Percentiles rank a stretch among this genome's conserved stretches.
Evolutionary conservation across 1,140 invertebrate species (phyloP).

Genomic region (Tyrophagus putrescentiae): DNA sequence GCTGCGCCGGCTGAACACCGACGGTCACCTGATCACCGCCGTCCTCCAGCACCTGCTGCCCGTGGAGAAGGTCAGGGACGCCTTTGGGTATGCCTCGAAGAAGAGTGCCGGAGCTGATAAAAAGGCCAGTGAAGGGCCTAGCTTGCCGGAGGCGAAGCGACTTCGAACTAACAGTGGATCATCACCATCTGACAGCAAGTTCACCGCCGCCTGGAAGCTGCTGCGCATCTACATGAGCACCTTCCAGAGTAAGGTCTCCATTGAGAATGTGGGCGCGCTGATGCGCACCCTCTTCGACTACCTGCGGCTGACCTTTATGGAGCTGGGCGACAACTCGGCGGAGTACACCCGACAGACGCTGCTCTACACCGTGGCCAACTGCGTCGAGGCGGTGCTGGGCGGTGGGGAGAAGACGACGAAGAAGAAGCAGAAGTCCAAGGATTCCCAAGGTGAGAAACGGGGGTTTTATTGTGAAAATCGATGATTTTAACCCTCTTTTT

Average conservation of each 20-base stretch:
- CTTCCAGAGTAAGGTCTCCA: slow-evolving; percentile 62
- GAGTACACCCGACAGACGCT: slow-evolving; percentile 79
- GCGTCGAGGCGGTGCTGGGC: slow-evolving; percentile 43
- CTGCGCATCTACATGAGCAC: slow-evolving; percentile 64
- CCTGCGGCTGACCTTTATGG: slow-evolving; percentile 50
- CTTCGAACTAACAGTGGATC: no score
- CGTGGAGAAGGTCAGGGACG: neutral
- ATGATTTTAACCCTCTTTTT: no score
- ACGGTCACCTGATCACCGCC: neutral
- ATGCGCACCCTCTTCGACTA: slow-evolving; percentile 60
- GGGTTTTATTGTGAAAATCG: no score
- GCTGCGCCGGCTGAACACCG: neutral
- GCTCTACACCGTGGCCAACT: slow-evolving; percentile 56
- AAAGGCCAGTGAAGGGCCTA: no score
- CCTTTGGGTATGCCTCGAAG: neutral
- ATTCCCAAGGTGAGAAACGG: no score
- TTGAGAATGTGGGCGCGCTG: slow-evolving; percentile 47
- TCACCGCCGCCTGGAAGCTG: slow-evolving; percentile 46
- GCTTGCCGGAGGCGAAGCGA: no score
- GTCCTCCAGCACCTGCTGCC: neutral
- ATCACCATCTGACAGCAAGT: no score
- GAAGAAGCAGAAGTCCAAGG: neutral
- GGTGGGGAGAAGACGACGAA: slow-evolving; percentile 23
- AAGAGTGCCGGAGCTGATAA: neutral
- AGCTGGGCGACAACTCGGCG: slow-evolving; percentile 63